Conservation (phyloP, 1,140 invertebrate genomes). For the Heliothis subflexa region DNA sequence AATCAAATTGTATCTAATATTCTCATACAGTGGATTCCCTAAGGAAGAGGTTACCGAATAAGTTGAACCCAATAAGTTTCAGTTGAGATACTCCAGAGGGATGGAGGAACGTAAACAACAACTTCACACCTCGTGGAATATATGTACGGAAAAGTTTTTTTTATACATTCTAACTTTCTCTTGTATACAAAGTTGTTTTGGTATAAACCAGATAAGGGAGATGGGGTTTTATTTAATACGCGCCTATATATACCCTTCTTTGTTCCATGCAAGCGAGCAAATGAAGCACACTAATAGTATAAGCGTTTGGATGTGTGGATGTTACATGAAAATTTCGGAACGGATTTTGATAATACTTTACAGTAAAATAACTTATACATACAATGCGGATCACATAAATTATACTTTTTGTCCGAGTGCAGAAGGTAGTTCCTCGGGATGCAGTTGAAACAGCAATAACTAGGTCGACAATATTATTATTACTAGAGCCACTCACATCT, state of each 20-base stretch:
- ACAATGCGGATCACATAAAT: too few species aligned
- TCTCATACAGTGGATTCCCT: slow-evolving; percentile 36
- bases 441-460: too few species aligned
- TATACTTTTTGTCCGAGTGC: too few species aligned
- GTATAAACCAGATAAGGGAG: slow-evolving; percentile 17
- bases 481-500: too few species aligned
- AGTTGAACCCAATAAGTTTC: slow-evolving; percentile 59
- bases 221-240: neutral
- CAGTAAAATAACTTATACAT: too few species aligned
- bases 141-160: slow-evolving; percentile 34
- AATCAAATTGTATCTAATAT: slow-evolving; percentile 48
- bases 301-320: too few species aligned
- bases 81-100: slow-evolving; percentile 48
- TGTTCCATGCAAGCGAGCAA: neutral
- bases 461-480: too few species aligned
- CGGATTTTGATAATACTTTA: too few species aligned
- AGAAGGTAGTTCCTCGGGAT: too few species aligned
- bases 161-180: slow-evolving; percentile 16
- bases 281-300: too few species aligned
- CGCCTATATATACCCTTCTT: neutral
- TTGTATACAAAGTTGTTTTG: slow-evolving; percentile 7
- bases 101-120: slow-evolving; percentile 36
- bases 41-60: slow-evolving; percentile 53
- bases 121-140: slow-evolving; percentile 41
- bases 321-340: too few species aligned